phyloP scores from a whole-genome alignment of 2,888 invertebrate genomes.

The Melinaea marsaeus region DNA sequence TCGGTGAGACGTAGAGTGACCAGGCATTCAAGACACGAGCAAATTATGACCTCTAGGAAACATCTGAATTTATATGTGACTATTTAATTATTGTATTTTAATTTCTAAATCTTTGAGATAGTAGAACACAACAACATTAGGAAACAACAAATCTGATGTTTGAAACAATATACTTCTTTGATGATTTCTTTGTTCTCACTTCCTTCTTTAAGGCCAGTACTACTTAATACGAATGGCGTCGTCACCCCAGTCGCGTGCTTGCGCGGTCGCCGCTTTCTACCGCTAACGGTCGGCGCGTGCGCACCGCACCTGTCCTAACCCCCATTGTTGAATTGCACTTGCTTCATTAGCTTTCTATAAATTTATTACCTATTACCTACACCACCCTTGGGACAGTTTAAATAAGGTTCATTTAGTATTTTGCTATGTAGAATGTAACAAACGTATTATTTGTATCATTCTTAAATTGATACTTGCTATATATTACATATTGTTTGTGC shows the following conservation, averaged over 20 bases:
- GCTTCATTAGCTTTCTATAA: constrained; percentile 43
- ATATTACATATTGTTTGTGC: too few relatives aligned
- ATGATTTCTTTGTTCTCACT: not conserved
- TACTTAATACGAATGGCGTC: constrained; percentile 19
- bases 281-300: constrained; percentile 77
- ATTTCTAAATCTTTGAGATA: too few relatives aligned
- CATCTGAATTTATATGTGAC: too few relatives aligned
- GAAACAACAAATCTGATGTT: not conserved
- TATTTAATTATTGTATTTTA: too few relatives aligned
- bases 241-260: constrained; percentile 70
- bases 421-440: not conserved
- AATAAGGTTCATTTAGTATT: not conserved
- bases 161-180: not conserved
- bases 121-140: not conserved
- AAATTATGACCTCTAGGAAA: too few relatives aligned
- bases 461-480: too few relatives aligned
- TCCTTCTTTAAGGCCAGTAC: not conserved
- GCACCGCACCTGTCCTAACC: constrained; percentile 72
- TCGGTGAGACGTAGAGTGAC: constrained; percentile 60
- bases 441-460: too few relatives aligned
- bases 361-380: constrained; percentile 29
- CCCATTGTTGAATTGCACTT: constrained; percentile 45
- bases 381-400: constrained; percentile 13
- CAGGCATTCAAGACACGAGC: constrained; percentile 29
- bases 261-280: constrained; percentile 76